phyloP scores from a whole-genome alignment of 53 echinoderm and acorn worm genomes.

The Temnopleurus reevesii region DNA sequence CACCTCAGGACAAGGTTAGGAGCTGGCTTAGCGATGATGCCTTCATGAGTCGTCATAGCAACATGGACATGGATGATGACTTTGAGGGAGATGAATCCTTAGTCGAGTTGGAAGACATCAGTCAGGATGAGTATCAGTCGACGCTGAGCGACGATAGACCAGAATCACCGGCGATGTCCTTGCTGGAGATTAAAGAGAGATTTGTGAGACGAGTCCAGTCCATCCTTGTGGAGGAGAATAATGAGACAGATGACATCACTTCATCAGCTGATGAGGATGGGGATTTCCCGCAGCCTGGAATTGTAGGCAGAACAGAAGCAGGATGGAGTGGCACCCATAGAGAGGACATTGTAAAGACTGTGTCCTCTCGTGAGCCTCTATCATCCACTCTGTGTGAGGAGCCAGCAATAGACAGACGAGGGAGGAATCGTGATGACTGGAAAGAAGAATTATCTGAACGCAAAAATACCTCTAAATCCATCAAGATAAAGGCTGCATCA shows the following conservation, averaged over 20 bases:
- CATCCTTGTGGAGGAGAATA: conserved; percentile 38
- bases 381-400: no score
- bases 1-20: conserved; percentile 14
- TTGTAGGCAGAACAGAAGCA: background rate
- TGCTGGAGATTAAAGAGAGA: conserved; percentile 30
- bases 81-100: background rate
- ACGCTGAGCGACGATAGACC: background rate
- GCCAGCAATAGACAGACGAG: no score
- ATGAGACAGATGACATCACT: conserved; percentile 27
- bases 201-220: conserved; percentile 38
- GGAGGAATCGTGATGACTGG: background rate
- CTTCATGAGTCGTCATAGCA: background rate
- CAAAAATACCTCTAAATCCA: background rate
- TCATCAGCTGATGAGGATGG: conserved; percentile 15
- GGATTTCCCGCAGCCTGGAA: background rate
- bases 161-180: background rate
- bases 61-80: background rate
- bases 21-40: conserved; percentile 34
- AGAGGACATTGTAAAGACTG: background rate
- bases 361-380: no score
- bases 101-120: background rate
- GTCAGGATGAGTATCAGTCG: background rate
- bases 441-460: background rate
- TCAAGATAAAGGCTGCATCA: no score
- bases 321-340: background rate